Evolutionary conservation across 1,140 invertebrate species (phyloP).

Genomic region (Bombus picipes): DNA sequence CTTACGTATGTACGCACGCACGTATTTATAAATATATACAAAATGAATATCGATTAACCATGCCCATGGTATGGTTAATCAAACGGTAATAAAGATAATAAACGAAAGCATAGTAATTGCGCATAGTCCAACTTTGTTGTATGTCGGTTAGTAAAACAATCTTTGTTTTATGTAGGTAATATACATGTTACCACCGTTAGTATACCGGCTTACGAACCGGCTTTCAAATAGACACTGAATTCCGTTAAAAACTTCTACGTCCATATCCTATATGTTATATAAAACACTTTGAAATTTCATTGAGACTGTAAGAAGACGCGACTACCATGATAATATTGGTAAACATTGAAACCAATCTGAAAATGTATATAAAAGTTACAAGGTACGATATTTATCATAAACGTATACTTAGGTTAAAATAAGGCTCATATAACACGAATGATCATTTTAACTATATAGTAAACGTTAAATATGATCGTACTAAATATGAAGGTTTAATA

Average conservation of each 20-base stretch:
- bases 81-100: slow-evolving; percentile 18
- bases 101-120: slow-evolving; percentile 19
- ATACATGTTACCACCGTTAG: too few relatives aligned
- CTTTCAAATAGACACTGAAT: too few relatives aligned
- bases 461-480: too few relatives aligned
- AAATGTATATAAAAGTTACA: neutral
- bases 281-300: neutral
- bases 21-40: too few relatives aligned
- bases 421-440: too few relatives aligned
- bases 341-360: neutral
- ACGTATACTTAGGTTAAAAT: neutral
- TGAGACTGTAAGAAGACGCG: too few relatives aligned
- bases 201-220: neutral
- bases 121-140: neutral
- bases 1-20: neutral
- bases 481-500: too few relatives aligned
- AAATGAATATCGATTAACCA: slow-evolving; percentile 51
- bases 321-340: neutral
- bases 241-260: too few relatives aligned
- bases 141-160: neutral
- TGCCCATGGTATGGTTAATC: neutral
- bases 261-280: too few relatives aligned
- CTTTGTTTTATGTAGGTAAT: neutral
- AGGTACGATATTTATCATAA: neutral
- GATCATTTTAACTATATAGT: too few relatives aligned